phyloP scores from a whole-genome alignment of 2,113 vertebrate species.

The Phainopepla nitens region DNA sequence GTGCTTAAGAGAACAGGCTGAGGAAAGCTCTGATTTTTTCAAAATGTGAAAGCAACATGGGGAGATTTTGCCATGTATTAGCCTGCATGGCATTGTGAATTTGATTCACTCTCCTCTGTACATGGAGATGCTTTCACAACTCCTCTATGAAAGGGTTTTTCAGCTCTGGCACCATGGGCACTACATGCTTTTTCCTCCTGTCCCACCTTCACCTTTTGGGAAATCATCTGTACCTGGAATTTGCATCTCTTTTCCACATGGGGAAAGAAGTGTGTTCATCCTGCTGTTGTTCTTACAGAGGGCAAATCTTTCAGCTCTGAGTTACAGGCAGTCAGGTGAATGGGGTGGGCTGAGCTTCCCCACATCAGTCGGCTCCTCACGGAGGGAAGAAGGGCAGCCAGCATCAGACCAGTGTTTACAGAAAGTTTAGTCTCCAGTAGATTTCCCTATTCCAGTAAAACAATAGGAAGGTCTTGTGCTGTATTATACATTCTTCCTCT shows the following conservation, averaged over 20 bases:
- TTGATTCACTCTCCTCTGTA: not conserved
- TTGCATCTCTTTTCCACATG: not conserved
- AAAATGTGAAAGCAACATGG: not conserved
- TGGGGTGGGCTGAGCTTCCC: not conserved
- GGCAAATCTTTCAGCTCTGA: not conserved
- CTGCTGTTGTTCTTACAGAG: not conserved
- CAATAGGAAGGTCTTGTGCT: constrained; percentile 4
- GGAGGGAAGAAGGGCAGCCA: not conserved
- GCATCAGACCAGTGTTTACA: not conserved
- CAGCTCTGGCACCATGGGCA: not conserved
- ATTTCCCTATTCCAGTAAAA: not conserved
- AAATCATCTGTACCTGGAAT: not conserved
- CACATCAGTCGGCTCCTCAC: fast-evolving
- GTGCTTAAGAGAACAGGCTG: not conserved
- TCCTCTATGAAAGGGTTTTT: not conserved
- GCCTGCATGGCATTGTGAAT: not conserved
- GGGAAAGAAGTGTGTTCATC: not conserved
- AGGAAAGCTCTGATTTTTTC: not conserved
- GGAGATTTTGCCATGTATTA: not conserved
- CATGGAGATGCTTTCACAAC: not conserved
- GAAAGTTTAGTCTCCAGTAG: not conserved
- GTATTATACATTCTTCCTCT: constrained; percentile 2
- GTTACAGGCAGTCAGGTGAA: not conserved
- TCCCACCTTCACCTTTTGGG: not conserved
- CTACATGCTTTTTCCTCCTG: not conserved